phyloP scores from a whole-genome alignment of 2,888 invertebrate genomes.

The Amphipoea lucens region DNA sequence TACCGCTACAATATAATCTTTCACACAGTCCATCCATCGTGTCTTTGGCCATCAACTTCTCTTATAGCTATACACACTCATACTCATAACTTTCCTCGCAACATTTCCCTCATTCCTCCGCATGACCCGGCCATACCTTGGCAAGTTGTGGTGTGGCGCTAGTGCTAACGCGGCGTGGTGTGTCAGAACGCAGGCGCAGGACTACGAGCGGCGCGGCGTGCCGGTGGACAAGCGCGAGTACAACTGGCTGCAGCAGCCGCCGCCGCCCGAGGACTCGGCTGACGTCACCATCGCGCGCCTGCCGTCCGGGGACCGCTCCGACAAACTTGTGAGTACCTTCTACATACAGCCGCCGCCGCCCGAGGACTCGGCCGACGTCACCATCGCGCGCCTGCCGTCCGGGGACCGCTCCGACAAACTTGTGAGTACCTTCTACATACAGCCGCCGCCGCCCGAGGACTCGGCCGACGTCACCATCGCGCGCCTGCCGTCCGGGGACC shows the following conservation, averaged over 20 bases:
- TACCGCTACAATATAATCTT: not conserved
- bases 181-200: slow-evolving; percentile 94
- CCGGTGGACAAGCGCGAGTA: slow-evolving; percentile 97
- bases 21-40: not conserved
- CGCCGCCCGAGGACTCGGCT: slow-evolving; percentile 97
- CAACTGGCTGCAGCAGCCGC: slow-evolving; percentile 98
- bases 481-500: slow-evolving; percentile 95
- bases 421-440: slow-evolving; percentile 92
- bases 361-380: slow-evolving; percentile 96
- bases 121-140: not conserved
- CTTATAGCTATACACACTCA: not conserved
- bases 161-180: not conserved
- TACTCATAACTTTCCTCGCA: not conserved
- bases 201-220: slow-evolving; percentile 97
- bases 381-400: slow-evolving; percentile 95
- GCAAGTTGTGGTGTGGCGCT: not conserved
- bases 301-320: slow-evolving; percentile 96
- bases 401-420: slow-evolving; percentile 96
- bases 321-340: slow-evolving; percentile 91
- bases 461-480: slow-evolving; percentile 96
- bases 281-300: slow-evolving; percentile 95
- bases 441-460: slow-evolving; percentile 97
- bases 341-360: slow-evolving; percentile 95
- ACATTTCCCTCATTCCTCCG: too few relatives aligned
- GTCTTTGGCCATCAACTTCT: not conserved